Percentiles rank a stretch among this genome's conserved stretches.
These are phyloP conservation scores for Laticauda colubrina DNA, from an alignment of 2,113 vertebrate species.

Conservation along the genomic window DNA sequence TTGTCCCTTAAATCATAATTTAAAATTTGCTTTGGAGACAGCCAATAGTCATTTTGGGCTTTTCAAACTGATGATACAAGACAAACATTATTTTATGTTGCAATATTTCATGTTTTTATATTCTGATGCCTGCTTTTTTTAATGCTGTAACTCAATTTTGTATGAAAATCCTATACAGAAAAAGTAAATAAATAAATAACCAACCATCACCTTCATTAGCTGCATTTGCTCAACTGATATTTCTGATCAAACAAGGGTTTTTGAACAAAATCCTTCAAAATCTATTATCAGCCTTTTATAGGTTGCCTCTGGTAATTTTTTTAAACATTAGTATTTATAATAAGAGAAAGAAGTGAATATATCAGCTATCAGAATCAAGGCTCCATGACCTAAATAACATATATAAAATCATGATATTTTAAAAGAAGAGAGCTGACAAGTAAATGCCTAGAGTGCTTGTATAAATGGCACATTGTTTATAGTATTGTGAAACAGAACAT, in stretches of 20 bases:
- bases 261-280: not conserved
- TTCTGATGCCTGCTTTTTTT: not conserved
- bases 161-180: not conserved
- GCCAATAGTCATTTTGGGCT: too few species aligned
- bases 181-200: not conserved
- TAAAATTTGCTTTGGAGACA: not conserved
- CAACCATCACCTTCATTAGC: not conserved
- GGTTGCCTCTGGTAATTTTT: conserved; percentile 43
- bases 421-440: conserved; percentile 65
- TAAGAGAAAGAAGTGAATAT: conserved; percentile 39
- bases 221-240: not conserved
- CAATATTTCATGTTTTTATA: not conserved
- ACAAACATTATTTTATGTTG: not conserved
- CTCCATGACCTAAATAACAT: conserved; percentile 51
- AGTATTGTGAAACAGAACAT: conserved; percentile 65
- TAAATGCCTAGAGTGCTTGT: conserved; percentile 59
- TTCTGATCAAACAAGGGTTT: not conserved
- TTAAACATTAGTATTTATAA: conserved; percentile 50
- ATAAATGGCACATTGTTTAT: conserved; percentile 60
- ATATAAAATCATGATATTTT: conserved; percentile 42
- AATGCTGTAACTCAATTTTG: not conserved
- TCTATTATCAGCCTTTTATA: conserved; percentile 8
- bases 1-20: conserved; percentile 10
- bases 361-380: conserved; percentile 52
- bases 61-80: not conserved